Percentiles rank a stretch among this genome's conserved stretches.
Evolutionary conservation across 2,113 vertebrate genomes (phyloP).

Genomic region (Peromyscus polionotus): DNA sequence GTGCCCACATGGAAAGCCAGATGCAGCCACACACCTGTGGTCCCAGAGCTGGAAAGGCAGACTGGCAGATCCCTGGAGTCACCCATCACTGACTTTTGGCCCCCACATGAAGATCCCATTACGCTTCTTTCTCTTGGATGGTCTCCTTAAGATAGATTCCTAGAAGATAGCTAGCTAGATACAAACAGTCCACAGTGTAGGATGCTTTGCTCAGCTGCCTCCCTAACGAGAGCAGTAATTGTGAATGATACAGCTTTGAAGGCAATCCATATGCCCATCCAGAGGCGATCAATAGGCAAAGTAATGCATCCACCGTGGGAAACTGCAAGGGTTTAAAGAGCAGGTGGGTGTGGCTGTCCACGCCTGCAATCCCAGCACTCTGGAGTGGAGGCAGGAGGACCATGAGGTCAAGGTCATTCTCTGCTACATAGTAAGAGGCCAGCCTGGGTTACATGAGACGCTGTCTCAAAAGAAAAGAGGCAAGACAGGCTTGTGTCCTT

Average conservation of each 20-base stretch:
- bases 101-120: not conserved
- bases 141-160: constrained; percentile 29
- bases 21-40: not conserved
- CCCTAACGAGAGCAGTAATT: not conserved
- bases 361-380: not conserved
- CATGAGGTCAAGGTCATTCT: not conserved
- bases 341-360: not conserved
- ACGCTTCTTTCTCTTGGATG: constrained; percentile 2
- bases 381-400: not conserved
- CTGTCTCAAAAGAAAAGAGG: not conserved
- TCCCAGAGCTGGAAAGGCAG: not conserved
- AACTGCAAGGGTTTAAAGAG: not conserved
- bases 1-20: too few species aligned
- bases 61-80: not conserved
- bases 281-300: not conserved
- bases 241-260: constrained; percentile 24
- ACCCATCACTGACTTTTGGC: too few species aligned
- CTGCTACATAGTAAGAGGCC: not conserved
- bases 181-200: not conserved
- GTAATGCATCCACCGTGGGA: not conserved
- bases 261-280: not conserved
- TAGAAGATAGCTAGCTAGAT: constrained; percentile 6
- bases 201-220: not conserved
- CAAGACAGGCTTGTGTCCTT: not conserved
- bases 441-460: not conserved